These are phyloP conservation scores for Drosophila rubida DNA, from an alignment of 2,888 invertebrate species.

Conservation along the genomic window DNA sequence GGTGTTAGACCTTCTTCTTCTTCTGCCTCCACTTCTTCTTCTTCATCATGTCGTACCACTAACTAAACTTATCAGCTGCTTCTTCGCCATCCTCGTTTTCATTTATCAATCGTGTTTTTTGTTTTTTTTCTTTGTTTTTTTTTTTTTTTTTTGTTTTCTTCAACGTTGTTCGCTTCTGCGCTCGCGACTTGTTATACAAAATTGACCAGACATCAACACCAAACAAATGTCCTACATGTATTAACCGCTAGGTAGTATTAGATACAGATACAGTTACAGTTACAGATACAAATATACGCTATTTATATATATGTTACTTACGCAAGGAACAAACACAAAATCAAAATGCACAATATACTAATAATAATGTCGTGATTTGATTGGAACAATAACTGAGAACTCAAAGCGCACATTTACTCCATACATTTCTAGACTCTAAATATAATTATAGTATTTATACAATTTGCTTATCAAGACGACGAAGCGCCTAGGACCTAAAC, in stretches of 20 bases:
- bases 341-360: background rate
- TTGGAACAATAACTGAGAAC: conserved; percentile 26
- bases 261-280: conserved; percentile 61
- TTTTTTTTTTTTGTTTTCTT: conserved; percentile 5
- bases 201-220: conserved; percentile 72
- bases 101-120: conserved; percentile 1
- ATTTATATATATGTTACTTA: conserved; percentile 13
- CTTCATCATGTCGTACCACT: background rate
- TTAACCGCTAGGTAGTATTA: conserved; percentile 69
- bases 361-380: conserved; percentile 5
- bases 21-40: background rate
- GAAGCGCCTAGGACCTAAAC: conserved; percentile 66
- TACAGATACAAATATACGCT: conserved; percentile 10
- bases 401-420: conserved; percentile 23
- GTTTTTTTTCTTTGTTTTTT: conserved; percentile 4
- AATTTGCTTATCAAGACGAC: conserved; percentile 56
- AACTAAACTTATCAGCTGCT: background rate
- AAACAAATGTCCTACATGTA: conserved; percentile 64
- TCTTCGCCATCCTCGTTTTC: background rate
- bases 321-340: background rate
- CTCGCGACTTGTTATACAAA: conserved; percentile 51
- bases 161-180: background rate
- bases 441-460: conserved; percentile 45
- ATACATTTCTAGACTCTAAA: conserved; percentile 22
- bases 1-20: conserved; percentile 60